Conservation (phyloP, 2,888 invertebrate genomes). For the Hypena proboscidalis region DNA sequence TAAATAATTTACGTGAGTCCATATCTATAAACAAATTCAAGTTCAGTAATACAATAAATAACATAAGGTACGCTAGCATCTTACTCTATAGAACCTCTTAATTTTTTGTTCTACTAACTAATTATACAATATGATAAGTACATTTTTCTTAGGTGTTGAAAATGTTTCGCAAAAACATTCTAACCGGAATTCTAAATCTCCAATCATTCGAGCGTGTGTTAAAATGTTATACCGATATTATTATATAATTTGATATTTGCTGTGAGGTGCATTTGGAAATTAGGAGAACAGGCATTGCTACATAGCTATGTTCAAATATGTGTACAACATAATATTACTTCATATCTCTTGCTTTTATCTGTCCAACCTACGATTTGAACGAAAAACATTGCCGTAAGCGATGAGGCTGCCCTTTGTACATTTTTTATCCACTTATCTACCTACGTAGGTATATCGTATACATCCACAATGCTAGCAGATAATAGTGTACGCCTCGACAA, state of each 20-base stretch:
- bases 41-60: background rate
- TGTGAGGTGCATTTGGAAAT: background rate
- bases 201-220: conserved; percentile 2
- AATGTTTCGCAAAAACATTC: conserved; percentile 27
- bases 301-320: too few species aligned
- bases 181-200: conserved; percentile 16
- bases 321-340: too few species aligned
- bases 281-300: too few species aligned
- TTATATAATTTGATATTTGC: background rate
- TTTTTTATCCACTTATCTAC: too few species aligned
- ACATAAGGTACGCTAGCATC: background rate
- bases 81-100: background rate
- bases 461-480: too few species aligned
- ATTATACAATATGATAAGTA: conserved; percentile 23
- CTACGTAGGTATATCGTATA: too few species aligned
- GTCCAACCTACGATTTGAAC: too few species aligned
- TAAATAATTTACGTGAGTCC: conserved; percentile 3
- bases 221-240: background rate
- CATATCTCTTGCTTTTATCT: too few species aligned
- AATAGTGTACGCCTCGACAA: too few species aligned
- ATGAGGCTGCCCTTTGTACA: too few species aligned
- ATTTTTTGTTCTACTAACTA: conserved; percentile 7
- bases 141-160: conserved; percentile 23
- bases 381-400: too few species aligned
- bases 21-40: conserved; percentile 7